Base-by-base conservation (phyloP, 2,888 invertebrate genomes). In the Caenorhabditis panamensis region DNA sequence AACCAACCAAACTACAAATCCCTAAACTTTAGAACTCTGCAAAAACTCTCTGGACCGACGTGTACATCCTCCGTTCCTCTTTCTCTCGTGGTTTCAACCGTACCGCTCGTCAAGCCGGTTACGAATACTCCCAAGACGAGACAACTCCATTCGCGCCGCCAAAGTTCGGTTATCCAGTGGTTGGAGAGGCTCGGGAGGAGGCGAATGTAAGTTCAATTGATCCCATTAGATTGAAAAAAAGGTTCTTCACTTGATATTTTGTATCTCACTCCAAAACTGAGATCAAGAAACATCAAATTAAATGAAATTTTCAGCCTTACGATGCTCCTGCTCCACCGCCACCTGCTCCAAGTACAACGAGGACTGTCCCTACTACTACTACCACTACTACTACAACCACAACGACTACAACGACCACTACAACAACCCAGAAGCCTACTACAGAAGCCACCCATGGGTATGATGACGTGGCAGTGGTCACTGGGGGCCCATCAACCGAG, bases 1-100 rank as follows among this genome's bases (percentile, higher is more conserved):
- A n/a, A n/a, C n/a, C n/a, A n/a, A n/a, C n/a, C n/a, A n/a, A n/a
- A n/a, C n/a, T n/a, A n/a, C n/a, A n/a, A n/a, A n/a, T n/a, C n/a
- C n/a, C n/a, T n/a, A n/a, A n/a, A n/a, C n/a, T n/a, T n/a, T n/a
- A n/a, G n/a, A n/a, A n/a, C n/a, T n/a, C n/a, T n/a, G n/a, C n/a
- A n/a, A n/a, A n/a, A n/a, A n/a, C n/a, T n/a, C n/a, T n/a, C 81
- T 31, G 81, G 81, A 9, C 77, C 77, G 82, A 82, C 61, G 82
- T 82, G 13, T 54, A 51, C 11, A 58, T 64, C 4, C 37, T 82
- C n/a, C 28, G 73, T 6, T 28, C 63, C 22, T 54, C 49, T 2
- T 80, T 71, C 36, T 76, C 80, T 0, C 58, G 26, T 1, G 13
- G n/a, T n/a, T 66, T 66, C 18, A 81, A 76, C 37, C 41, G 72